phyloP scores from a whole-genome alignment of 2,113 vertebrate species.

The Diglossa brunneiventris region DNA sequence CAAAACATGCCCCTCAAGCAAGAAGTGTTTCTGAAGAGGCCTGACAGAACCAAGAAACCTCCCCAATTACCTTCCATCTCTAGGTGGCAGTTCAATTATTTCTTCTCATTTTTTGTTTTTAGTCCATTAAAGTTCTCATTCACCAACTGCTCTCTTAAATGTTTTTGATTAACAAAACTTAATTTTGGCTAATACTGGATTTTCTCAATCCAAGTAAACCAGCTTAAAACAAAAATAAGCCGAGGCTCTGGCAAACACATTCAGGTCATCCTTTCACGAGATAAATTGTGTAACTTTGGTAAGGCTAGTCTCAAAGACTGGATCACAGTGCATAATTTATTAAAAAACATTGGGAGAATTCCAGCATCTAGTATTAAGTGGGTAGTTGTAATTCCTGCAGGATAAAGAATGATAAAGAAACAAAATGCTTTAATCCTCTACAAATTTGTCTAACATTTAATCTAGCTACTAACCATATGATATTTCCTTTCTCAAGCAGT shows the following conservation, averaged over 20 bases:
- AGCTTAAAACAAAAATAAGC: conserved; percentile 56
- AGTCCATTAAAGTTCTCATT: not conserved
- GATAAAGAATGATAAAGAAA: conserved; percentile 69
- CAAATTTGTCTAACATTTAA: conserved; percentile 61
- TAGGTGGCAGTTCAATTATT: not conserved
- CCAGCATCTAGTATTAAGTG: conserved; percentile 55
- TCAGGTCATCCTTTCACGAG: conserved; percentile 30
- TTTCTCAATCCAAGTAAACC: conserved; percentile 62
- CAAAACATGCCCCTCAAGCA: not conserved
- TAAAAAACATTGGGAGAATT: conserved; percentile 61
- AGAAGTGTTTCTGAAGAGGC: not conserved
- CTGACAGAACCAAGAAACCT: not conserved
- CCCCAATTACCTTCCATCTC: not conserved
- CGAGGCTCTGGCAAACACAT: conserved; percentile 18
- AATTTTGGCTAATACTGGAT: conserved; percentile 59
- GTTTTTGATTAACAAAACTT: conserved; percentile 50
- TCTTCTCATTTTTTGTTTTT: not conserved
- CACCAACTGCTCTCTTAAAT: conserved; percentile 3
- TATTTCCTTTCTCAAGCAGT: conserved; percentile 29
- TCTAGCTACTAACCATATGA: conserved; percentile 61
- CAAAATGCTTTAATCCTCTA: conserved; percentile 65
- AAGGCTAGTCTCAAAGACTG: conserved; percentile 30
- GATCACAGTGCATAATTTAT: conserved; percentile 50
- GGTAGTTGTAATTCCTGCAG: conserved; percentile 64
- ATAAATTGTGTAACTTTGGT: conserved; percentile 38